Evolutionary conservation across 2,797 vertebrate species (phyloP).

Genomic region (Enteromius anoplus): DNA sequence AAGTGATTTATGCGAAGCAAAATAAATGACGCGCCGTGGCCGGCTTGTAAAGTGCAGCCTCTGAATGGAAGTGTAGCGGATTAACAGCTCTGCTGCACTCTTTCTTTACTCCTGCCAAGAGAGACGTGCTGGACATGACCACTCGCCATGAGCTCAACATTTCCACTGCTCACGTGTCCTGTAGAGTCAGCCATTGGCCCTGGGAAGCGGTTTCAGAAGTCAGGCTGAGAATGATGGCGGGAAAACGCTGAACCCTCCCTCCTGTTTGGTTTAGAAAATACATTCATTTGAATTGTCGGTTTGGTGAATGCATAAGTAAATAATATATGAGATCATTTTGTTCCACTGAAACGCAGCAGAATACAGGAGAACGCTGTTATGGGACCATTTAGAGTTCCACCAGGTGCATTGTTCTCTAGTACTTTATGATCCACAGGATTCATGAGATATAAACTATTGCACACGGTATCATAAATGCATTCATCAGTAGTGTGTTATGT

Average conservation of each 20-base stretch:
- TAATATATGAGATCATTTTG: constrained; percentile 39
- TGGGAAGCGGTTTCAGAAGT: constrained; percentile 11
- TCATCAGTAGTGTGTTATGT: background rate
- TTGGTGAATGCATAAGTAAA: constrained; percentile 14
- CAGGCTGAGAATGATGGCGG: background rate
- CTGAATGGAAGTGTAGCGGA: constrained; percentile 57
- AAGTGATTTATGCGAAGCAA: constrained; percentile 64
- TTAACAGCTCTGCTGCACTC: constrained; percentile 54
- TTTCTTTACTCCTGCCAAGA: constrained; percentile 47
- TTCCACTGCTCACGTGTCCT: constrained; percentile 32
- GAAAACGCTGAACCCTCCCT: background rate
- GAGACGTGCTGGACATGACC: background rate
- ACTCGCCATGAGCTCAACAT: constrained; percentile 34
- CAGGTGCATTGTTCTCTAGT: background rate
- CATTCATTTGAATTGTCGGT: constrained; percentile 5
- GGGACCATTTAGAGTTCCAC: background rate
- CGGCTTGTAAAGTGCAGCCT: constrained; percentile 48
- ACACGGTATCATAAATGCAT: background rate
- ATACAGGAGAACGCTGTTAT: background rate
- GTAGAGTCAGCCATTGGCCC: background rate
- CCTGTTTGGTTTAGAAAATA: background rate
- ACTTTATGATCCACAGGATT: background rate
- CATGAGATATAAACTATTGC: background rate
- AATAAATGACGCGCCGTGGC: constrained; percentile 60
- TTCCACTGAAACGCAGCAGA: background rate